A percentile compares a stretch with the other conserved stretches of the same genome.
phyloP scores from a whole-genome alignment of 2,888 invertebrate genomes.

The Hydrotaea cyrtoneurina region DNA sequence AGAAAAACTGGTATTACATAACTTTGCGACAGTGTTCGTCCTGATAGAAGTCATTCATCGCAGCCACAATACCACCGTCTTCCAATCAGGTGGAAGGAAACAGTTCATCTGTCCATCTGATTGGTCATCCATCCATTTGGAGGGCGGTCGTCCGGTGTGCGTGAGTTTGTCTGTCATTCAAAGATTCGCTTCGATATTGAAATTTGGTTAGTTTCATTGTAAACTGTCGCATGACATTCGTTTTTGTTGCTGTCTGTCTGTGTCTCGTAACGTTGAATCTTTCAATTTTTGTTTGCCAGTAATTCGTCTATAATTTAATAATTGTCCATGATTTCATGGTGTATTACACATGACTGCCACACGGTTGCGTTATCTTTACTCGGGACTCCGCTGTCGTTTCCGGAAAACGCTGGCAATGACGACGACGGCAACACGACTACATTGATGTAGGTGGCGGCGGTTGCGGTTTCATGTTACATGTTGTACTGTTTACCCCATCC shows the following conservation, averaged over 20 bases:
- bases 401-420: too few relatives aligned
- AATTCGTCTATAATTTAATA: constrained; percentile 48
- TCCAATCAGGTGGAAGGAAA: too few relatives aligned
- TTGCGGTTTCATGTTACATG: constrained; percentile 31
- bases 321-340: constrained; percentile 55
- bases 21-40: too few relatives aligned
- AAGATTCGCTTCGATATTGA: not conserved
- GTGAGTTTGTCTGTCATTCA: not conserved
- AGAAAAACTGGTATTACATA: too few relatives aligned
- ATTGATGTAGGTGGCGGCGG: not conserved
- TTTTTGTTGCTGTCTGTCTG: not conserved
- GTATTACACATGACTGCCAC: constrained; percentile 52
- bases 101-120: too few relatives aligned
- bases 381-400: not conserved
- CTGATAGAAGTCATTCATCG: too few relatives aligned
- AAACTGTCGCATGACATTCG: not conserved
- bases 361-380: constrained; percentile 22
- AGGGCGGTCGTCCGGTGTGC: not conserved
- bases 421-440: not conserved
- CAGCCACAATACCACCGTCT: too few relatives aligned
- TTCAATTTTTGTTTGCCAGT: constrained; percentile 34
- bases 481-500: not conserved
- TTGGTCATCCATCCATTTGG: not conserved
- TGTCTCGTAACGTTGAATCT: not conserved
- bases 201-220: not conserved